phyloP scores from a whole-genome alignment of 2,797 vertebrate genomes.

The Scyliorhinus canicula region DNA sequence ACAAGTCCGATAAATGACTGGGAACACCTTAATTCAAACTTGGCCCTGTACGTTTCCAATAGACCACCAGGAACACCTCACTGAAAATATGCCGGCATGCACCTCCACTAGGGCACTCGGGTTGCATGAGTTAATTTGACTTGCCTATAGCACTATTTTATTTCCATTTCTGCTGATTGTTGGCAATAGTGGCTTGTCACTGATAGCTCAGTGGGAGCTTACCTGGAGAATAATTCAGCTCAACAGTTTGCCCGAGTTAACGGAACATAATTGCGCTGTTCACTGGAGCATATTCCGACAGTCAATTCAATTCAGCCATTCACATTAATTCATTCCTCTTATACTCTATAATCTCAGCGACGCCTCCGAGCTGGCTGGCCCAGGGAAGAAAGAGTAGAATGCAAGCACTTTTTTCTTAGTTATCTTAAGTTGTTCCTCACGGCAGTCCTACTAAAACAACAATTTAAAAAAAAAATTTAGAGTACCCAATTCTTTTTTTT shows the following conservation, averaged over 20 bases:
- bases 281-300: background rate
- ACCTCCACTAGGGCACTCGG: too few species aligned
- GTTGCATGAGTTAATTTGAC: background rate
- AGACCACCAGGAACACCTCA: background rate
- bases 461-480: too few species aligned
- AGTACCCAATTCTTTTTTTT: too few species aligned
- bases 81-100: background rate
- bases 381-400: background rate
- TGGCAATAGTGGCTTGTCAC: background rate
- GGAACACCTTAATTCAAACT: background rate
- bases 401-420: background rate
- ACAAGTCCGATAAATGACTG: background rate
- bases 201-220: background rate
- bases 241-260: background rate
- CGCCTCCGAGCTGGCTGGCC: background rate
- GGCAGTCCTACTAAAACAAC: background rate
- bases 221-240: background rate
- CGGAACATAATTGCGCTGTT: background rate
- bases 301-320: background rate
- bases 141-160: background rate
- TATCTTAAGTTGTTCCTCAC: background rate
- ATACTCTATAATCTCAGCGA: background rate
- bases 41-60: background rate
- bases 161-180: background rate
- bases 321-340: background rate